These are phyloP conservation scores for Paramormyrops kingsleyae DNA, from an alignment of 2,113 vertebrate species.

Conservation along the genomic window DNA sequence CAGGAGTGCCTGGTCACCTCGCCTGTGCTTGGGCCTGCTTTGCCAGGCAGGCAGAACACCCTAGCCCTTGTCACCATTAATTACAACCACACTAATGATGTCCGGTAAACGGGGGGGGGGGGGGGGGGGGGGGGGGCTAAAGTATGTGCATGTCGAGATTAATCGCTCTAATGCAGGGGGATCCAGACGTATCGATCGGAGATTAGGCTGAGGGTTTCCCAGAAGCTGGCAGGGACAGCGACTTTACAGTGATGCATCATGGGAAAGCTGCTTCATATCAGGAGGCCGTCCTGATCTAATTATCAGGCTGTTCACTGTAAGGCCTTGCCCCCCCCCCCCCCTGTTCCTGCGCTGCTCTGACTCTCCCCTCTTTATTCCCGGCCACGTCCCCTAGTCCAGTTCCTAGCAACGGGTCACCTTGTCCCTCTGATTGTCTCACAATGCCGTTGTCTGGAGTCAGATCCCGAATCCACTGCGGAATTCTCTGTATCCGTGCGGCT, in stretches of 20 bases:
- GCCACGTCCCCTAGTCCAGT: not conserved
- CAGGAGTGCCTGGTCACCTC: not conserved
- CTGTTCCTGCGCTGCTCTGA: not conserved
- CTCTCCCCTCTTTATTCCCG: not conserved
- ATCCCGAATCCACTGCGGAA: not conserved
- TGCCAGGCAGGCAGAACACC: not conserved
- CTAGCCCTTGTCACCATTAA: conserved; percentile 22
- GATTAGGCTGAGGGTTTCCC: conserved; percentile 24
- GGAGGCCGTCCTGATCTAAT: not conserved
- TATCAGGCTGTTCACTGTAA: not conserved
- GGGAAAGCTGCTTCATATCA: not conserved
- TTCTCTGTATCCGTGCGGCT: not conserved
- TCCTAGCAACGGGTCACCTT: not conserved
- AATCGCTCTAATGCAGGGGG: conserved; percentile 32
- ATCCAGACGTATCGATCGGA: conserved; percentile 29
- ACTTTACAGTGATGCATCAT: conserved; percentile 9
- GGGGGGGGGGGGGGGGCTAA: conserved; percentile 6
- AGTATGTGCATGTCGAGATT: conserved; percentile 22
- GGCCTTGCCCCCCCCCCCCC: not conserved
- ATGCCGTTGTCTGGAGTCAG: not conserved
- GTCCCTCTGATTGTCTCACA: not conserved
- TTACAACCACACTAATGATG: conserved; percentile 22
- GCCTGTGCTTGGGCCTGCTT: not conserved
- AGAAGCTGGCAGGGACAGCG: conserved; percentile 21
- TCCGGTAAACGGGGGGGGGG: conserved; percentile 12